Evolutionary conservation across 2,797 vertebrate genomes (phyloP).

Genomic region (Dicrostonyx torquatus): DNA sequence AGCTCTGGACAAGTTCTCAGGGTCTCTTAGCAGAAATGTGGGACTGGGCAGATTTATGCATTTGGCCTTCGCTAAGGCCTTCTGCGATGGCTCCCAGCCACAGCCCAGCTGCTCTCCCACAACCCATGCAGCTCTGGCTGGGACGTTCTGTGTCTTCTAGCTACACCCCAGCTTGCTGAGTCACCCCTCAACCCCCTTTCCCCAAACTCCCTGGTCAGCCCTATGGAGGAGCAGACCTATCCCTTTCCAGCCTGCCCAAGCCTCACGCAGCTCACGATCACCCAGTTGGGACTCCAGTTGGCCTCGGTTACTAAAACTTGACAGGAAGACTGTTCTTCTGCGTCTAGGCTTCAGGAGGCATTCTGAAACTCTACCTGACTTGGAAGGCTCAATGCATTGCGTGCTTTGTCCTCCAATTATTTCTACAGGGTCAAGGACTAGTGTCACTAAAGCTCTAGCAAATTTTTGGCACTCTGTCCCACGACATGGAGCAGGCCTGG

Average conservation of each 20-base stretch:
- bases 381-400: not conserved
- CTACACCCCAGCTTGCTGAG: slow-evolving; percentile 59
- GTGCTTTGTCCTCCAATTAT: not conserved
- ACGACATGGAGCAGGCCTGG: not conserved
- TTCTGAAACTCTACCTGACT: not conserved
- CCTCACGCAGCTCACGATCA: not conserved
- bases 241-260: not conserved
- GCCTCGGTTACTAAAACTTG: not conserved
- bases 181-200: not conserved
- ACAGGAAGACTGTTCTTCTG: not conserved
- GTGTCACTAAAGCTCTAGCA: not conserved
- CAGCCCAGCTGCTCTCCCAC: slow-evolving; percentile 43
- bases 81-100: slow-evolving; percentile 82
- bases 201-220: not conserved
- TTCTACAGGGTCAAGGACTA: not conserved
- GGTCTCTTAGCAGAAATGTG: not conserved
- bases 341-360: not conserved
- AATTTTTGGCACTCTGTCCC: not conserved
- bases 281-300: not conserved
- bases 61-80: slow-evolving; percentile 88
- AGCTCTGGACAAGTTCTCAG: slow-evolving; percentile 25
- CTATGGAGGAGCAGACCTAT: not conserved
- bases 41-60: slow-evolving; percentile 87
- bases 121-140: not conserved
- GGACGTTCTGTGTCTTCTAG: slow-evolving; percentile 69